Conservation (phyloP, 2,888 invertebrate genomes). For the Andrena marginata region DNA sequence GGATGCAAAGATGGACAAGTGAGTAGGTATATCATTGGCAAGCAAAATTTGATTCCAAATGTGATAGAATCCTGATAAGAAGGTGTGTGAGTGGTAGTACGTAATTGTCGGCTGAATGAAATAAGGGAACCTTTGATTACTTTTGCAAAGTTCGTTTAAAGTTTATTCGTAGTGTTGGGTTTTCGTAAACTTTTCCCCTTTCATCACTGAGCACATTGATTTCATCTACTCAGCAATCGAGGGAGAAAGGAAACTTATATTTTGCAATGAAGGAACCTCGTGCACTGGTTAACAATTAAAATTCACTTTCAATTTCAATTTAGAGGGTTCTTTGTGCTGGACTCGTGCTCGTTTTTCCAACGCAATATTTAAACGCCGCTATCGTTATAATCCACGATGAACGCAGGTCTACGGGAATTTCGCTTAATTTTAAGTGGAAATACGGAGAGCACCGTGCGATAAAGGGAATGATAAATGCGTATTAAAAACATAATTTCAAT, state of each 20-base stretch:
- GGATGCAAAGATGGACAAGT: too few species aligned
- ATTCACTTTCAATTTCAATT: constrained; percentile 5
- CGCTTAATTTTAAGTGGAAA: constrained; percentile 28
- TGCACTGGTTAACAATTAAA: neutral
- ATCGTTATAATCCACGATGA: constrained; percentile 34
- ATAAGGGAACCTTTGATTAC: too few species aligned
- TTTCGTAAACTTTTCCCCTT: neutral
- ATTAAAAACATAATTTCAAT: constrained; percentile 59
- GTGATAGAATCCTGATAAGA: too few species aligned
- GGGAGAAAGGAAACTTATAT: neutral
- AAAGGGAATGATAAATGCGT: constrained; percentile 55
- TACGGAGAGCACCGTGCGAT: constrained; percentile 2
- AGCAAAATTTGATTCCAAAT: too few species aligned
- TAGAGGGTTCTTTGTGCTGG: neutral
- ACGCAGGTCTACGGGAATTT: constrained; percentile 22
- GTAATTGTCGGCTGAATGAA: too few species aligned
- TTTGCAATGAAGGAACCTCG: neutral
- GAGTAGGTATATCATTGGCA: neutral
- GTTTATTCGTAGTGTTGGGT: too few species aligned
- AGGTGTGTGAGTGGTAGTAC: too few species aligned
- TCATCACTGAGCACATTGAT: neutral
- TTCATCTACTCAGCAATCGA: neutral
- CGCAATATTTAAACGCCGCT: constrained; percentile 7
- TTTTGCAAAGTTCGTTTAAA: too few species aligned
- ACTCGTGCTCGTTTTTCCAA: neutral